Evolutionary conservation across 35 echinoderm and acorn worm genomes (phyloP).

Genomic region (Holothuria glaberrima): DNA sequence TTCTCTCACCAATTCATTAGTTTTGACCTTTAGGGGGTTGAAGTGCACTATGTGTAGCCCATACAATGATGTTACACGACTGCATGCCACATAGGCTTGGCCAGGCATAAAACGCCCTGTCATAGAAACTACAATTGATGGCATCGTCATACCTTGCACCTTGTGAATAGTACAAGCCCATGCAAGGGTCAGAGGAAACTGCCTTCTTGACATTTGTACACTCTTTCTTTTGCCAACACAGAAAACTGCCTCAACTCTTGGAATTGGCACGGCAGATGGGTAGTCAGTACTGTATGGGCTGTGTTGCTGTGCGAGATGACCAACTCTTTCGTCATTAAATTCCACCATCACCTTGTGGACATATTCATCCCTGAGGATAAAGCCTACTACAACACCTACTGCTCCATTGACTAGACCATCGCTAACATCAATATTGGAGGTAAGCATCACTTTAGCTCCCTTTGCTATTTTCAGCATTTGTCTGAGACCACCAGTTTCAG

Average conservation of each 20-base stretch:
- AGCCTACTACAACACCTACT: conserved; percentile 30
- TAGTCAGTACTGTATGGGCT: conserved; percentile 12
- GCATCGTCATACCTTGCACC: conserved; percentile 54
- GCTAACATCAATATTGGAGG: conserved; percentile 71
- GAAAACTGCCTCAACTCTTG: conserved; percentile 33
- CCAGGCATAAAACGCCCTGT: conserved; percentile 26
- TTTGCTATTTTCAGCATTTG: not conserved
- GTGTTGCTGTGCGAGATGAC: not conserved
- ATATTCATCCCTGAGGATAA: not conserved
- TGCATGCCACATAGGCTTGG: conserved; percentile 28
- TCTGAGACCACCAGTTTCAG: conserved; percentile 11
- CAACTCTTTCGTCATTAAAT: conserved; percentile 29
- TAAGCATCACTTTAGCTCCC: conserved; percentile 69
- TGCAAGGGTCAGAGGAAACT: conserved; percentile 41
- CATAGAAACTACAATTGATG: conserved; percentile 25
- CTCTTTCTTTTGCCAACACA: conserved; percentile 16
- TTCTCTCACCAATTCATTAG: not conserved
- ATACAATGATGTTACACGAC: conserved; percentile 11
- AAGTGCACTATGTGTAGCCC: conserved; percentile 10
- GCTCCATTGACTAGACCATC: conserved; percentile 83
- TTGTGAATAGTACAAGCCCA: conserved; percentile 58
- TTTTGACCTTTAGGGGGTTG: not conserved
- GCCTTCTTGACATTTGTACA: conserved; percentile 36
- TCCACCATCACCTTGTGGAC: not conserved
- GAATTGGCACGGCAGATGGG: conserved; percentile 5